phyloP scores from a whole-genome alignment of 2,888 invertebrate species.

The Drosophila ustulata region DNA sequence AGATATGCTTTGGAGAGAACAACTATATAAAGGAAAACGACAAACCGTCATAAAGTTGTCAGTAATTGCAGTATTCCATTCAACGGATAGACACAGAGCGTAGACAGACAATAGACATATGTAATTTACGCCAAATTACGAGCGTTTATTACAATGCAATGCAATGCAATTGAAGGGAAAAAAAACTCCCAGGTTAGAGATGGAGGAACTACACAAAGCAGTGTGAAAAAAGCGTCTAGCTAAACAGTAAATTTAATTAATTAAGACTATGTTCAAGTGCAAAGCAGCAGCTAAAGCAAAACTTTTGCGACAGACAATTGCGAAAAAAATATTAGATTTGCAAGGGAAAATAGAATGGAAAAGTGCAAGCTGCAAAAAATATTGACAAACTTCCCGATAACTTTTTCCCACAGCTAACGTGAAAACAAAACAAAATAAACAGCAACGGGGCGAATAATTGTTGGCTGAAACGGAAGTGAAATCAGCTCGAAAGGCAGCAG shows the following conservation, averaged over 20 bases:
- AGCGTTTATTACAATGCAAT: slow-evolving; percentile 39
- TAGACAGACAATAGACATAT: slow-evolving; percentile 39
- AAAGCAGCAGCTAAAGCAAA: slow-evolving; percentile 35
- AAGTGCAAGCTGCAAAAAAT: slow-evolving; percentile 32
- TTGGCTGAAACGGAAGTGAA: slow-evolving; percentile 55
- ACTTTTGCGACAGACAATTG: slow-evolving; percentile 55
- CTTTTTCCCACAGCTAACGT: slow-evolving; percentile 47
- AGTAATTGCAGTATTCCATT: slow-evolving; percentile 40
- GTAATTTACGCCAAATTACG: slow-evolving; percentile 29
- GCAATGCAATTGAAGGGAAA: slow-evolving; percentile 30
- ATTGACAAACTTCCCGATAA: slow-evolving; percentile 30
- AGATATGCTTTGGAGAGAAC: not conserved
- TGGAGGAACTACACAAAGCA: slow-evolving; percentile 17
- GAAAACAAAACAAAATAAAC: slow-evolving; percentile 12
- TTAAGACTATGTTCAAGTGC: slow-evolving; percentile 55
- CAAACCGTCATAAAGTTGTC: slow-evolving; percentile 33
- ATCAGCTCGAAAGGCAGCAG: slow-evolving; percentile 37
- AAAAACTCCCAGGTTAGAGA: slow-evolving; percentile 34
- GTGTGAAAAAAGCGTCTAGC: slow-evolving; percentile 32
- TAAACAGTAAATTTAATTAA: slow-evolving; percentile 61
- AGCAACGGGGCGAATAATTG: slow-evolving; percentile 50
- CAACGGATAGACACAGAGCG: slow-evolving; percentile 3
- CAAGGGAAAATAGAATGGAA: slow-evolving; percentile 9
- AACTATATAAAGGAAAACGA: not conserved
- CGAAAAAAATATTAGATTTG: slow-evolving; percentile 11